Conservation (phyloP, 2,888 invertebrate species). For the Neuroscelio doddi region DNA sequence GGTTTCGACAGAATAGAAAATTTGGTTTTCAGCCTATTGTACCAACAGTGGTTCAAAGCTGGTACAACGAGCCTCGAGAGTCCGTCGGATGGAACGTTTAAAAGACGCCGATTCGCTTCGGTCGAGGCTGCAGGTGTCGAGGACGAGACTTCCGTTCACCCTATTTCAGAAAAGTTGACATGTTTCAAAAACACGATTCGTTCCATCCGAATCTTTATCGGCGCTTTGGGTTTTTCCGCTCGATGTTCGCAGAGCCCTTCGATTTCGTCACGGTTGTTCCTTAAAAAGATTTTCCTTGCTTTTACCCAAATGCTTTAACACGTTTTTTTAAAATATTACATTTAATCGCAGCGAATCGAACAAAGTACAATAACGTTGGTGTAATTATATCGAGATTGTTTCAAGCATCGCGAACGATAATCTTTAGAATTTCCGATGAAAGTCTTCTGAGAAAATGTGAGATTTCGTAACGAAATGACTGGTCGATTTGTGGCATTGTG, state of each 20-base stretch:
- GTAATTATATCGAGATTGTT: too few species aligned
- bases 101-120: conserved; percentile 47
- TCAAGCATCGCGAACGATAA: too few species aligned
- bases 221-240: conserved; percentile 35
- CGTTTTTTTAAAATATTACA: too few species aligned
- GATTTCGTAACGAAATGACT: too few species aligned
- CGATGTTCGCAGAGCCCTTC: conserved; percentile 1
- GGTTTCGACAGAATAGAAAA: conserved; percentile 25
- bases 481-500: conserved; percentile 47
- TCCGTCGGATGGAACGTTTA: conserved; percentile 38
- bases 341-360: too few species aligned
- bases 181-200: conserved; percentile 69
- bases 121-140: conserved; percentile 49
- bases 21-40: conserved; percentile 23
- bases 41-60: conserved; percentile 5
- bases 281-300: too few species aligned
- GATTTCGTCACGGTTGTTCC: conserved; percentile 18
- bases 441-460: too few species aligned
- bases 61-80: conserved; percentile 25
- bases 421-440: too few species aligned
- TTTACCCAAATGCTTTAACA: too few species aligned
- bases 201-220: conserved; percentile 64
- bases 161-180: conserved; percentile 54
- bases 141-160: conserved; percentile 46
- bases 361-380: too few species aligned